phyloP scores from a whole-genome alignment of 2,888 invertebrate genomes.

The Monochamus alternatus region DNA sequence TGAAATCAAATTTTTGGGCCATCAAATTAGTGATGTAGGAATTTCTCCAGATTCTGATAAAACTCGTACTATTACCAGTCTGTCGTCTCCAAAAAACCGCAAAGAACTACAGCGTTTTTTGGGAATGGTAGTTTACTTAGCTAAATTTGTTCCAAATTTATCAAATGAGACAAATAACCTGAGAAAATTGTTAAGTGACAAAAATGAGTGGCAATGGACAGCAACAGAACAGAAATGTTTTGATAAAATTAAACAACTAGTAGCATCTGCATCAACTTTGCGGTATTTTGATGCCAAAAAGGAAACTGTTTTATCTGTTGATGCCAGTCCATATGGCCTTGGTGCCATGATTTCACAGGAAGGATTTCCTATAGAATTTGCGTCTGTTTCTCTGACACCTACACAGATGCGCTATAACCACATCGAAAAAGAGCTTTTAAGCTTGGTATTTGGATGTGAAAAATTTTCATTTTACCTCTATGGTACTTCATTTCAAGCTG shows the following conservation, averaged over 20 bases:
- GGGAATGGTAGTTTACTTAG: constrained; percentile 40
- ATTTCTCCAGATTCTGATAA: constrained; percentile 9
- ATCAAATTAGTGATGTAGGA: constrained; percentile 3
- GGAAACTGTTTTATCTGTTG: constrained; percentile 45
- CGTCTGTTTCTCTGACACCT: no score
- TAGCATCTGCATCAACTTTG: no score
- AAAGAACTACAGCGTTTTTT: constrained; percentile 42
- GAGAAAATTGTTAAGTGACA: constrained; percentile 37
- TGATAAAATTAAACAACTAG: constrained; percentile 3
- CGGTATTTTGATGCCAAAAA: no score
- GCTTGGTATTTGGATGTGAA: no score
- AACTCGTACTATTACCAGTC: constrained; percentile 16
- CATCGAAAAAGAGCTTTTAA: no score
- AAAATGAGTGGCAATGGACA: constrained; percentile 38
- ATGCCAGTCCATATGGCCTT: constrained; percentile 48
- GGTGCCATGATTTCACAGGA: constrained; percentile 47
- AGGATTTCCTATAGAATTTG: constrained; percentile 39
- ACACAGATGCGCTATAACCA: no score
- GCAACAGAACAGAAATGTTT: constrained; percentile 24
- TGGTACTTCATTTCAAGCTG: constrained; percentile 40
- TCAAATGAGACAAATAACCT: constrained; percentile 35
- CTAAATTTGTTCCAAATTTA: constrained; percentile 40
- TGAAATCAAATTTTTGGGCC: constrained; percentile 1
- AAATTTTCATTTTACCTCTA: constrained; percentile 50
- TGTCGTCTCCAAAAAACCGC: constrained; percentile 22